A percentile compares a stretch with the other conserved stretches of the same genome.
Evolutionary conservation across 2,888 invertebrate species (phyloP).

Genomic region (Cephus rjabovi): DNA sequence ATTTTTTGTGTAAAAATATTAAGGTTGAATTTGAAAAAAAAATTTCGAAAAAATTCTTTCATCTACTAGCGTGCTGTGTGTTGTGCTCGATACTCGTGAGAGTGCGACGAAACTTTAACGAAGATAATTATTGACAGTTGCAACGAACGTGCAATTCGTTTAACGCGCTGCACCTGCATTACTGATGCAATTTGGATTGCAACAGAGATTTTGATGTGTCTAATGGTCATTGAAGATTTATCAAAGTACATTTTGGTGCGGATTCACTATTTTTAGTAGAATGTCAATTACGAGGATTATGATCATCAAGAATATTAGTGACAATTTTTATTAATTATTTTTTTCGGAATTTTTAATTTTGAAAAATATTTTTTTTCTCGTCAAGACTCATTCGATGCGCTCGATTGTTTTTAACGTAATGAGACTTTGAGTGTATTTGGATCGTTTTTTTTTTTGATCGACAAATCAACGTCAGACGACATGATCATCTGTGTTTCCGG

Average conservation of each 20-base stretch:
- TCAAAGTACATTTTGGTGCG: not conserved
- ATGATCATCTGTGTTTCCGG: slow-evolving; percentile 65
- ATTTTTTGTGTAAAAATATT: not conserved
- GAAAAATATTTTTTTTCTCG: not conserved
- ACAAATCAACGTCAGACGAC: slow-evolving; percentile 15
- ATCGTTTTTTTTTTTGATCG: not conserved
- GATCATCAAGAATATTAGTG: not conserved
- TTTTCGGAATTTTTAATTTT: not conserved
- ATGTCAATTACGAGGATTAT: not conserved
- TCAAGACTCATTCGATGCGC: not conserved
- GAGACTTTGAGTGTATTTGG: not conserved
- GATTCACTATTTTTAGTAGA: not conserved
- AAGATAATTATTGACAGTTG: not conserved
- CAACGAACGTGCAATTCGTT: not conserved
- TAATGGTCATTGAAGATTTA: not conserved
- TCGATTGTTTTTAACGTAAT: too few species aligned
- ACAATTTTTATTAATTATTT: not conserved
- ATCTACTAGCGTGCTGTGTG: not conserved
- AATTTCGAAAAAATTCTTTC: not conserved
- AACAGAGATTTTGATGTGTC: not conserved
- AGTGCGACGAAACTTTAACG: not conserved
- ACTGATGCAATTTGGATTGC: not conserved
- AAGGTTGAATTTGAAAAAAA: too few species aligned
- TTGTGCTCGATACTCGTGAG: not conserved
- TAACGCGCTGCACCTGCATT: not conserved